Evolutionary conservation across 2,113 vertebrate species (phyloP).

Genomic region (Sapayoa aenigma): DNA sequence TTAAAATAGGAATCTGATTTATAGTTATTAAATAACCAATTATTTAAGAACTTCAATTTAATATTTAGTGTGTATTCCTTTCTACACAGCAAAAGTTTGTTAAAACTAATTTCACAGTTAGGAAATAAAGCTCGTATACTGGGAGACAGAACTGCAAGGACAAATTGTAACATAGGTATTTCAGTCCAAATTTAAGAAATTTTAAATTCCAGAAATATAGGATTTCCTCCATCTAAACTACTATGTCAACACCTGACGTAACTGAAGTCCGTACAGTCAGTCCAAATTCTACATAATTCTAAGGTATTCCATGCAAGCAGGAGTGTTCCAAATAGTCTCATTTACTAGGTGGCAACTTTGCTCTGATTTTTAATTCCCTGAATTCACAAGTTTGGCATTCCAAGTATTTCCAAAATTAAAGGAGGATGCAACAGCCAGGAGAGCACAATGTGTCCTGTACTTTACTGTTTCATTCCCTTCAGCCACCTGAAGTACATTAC

Average conservation of each 20-base stretch:
- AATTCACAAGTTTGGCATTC: not conserved
- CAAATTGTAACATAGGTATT: not conserved
- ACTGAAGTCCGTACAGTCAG: not conserved
- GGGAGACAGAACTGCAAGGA: not conserved
- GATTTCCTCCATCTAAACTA: not conserved
- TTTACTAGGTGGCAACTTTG: not conserved
- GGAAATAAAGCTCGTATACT: not conserved
- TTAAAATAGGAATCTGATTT: not conserved
- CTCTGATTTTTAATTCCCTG: not conserved
- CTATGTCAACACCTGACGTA: not conserved
- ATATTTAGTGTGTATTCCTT: not conserved
- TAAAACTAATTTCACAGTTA: not conserved
- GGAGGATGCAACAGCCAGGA: not conserved
- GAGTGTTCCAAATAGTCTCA: not conserved
- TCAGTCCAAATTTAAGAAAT: not conserved
- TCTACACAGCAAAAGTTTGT: not conserved
- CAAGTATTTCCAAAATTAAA: not conserved
- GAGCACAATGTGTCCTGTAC: not conserved
- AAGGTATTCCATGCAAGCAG: not conserved
- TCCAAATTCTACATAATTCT: not conserved
- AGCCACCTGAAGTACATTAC: not conserved
- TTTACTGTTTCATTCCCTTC: not conserved
- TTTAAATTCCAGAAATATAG: not conserved
- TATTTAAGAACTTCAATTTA: not conserved
- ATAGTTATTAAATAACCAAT: not conserved